These are phyloP conservation scores for Habrosyne pyritoides DNA, from an alignment of 2,888 invertebrate genomes.

Conservation along the genomic window DNA sequence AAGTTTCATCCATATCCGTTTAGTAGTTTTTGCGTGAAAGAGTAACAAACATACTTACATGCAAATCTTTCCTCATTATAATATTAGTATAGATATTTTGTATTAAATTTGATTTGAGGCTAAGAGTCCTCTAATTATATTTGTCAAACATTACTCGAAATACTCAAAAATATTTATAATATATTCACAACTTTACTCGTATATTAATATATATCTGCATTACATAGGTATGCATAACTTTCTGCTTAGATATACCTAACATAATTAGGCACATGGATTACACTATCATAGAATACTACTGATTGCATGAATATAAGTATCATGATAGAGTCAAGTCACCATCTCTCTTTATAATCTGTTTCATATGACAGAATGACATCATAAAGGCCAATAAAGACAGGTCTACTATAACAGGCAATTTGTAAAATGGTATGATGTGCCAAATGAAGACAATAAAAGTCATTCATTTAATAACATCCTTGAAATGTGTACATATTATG, in stretches of 20 bases:
- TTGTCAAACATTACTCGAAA: too few species aligned
- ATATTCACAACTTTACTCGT: too few species aligned
- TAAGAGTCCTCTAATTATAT: too few species aligned
- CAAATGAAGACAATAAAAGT: background rate
- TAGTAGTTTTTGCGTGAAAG: too few species aligned
- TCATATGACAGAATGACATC: slow-evolving; percentile 9
- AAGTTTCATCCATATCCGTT: too few species aligned
- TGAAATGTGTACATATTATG: background rate
- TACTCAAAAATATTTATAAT: too few species aligned
- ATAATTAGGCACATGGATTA: background rate
- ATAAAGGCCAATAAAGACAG: slow-evolving; percentile 6
- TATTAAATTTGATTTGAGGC: too few species aligned
- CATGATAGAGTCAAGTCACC: background rate
- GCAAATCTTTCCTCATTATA: too few species aligned
- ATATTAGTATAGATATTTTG: too few species aligned
- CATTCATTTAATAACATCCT: background rate
- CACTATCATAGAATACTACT: background rate
- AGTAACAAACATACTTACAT: too few species aligned
- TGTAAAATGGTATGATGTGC: slow-evolving; percentile 4
- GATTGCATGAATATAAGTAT: background rate
- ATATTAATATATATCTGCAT: too few species aligned
- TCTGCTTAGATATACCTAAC: background rate
- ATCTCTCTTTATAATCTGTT: background rate
- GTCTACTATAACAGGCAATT: slow-evolving; percentile 4
- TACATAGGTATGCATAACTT: too few species aligned